Evolutionary conservation across 2,888 invertebrate species (phyloP), one percentile per base, ranked within the genome.

Genomic region (Oscheius sp.): DNA sequence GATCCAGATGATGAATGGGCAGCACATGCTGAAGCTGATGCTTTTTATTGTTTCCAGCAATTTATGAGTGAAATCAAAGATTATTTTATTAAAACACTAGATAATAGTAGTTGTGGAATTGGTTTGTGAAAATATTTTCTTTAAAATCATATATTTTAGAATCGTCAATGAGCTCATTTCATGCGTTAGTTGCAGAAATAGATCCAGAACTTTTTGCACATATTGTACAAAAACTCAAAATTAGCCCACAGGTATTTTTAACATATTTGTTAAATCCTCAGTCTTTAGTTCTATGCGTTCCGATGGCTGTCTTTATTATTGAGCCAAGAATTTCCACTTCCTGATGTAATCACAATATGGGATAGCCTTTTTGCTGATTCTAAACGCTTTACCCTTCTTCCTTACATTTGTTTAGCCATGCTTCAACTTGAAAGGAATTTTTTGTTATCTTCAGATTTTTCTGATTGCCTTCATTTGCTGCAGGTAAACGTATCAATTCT

Each of bases 31-130:
- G 99, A 99, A 89, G 94, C 97, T 0, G 99, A 99, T 89, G 93
- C 95, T 76, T 99, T 99, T 90, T 98, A 96, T 90, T 96, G 97
- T 88, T 99, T 99, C 89, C 99, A 97, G 2, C 95, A 95, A 89
- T 90, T 99, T 66, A 99, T 99, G 99, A 93, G 93, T 0, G 98
- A 98, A 90, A 96, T 98, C 77, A 92, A 98, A 35, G 98, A 99
- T 89, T 89, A 90, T 79, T 99, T 98, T 89, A 97, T 99, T 82
- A 95, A 96, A 87, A 94, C 94, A 0, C 90, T 99, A 82, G 98
- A 99, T 89, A 95, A 76, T 29, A 85, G 85, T 9, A 79, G 81
- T n/a, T 83, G 81, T 61, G 88, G 88, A 23, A 88, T 88, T 25
- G 86, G 87, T 87, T 27, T 29, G 49, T 49, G 9, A 6, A 6